These are phyloP conservation scores for Neodiprion fabricii DNA, from an alignment of 1,140 invertebrate genomes.

Conservation along the genomic window DNA sequence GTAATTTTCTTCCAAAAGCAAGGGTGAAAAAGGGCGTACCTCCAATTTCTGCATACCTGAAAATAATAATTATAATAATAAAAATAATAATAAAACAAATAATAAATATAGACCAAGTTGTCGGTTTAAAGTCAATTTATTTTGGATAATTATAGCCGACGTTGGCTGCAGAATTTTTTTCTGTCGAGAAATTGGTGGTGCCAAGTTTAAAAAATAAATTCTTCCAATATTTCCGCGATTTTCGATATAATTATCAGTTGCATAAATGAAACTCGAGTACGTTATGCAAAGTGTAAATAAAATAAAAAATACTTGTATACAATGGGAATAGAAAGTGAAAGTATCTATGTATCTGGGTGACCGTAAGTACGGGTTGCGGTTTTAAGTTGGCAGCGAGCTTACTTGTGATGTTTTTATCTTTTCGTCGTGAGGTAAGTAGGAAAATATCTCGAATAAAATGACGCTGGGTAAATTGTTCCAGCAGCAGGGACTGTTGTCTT, in stretches of 20 bases:
- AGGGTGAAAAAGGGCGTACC: slow-evolving; percentile 68
- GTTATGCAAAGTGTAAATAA: too few species aligned
- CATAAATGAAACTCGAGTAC: too few species aligned
- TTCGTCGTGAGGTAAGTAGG: slow-evolving; percentile 65
- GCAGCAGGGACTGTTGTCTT: slow-evolving; percentile 42
- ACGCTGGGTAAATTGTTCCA: slow-evolving; percentile 69
- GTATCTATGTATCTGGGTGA: background rate
- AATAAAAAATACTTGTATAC: background rate
- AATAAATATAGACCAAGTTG: background rate
- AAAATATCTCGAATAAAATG: slow-evolving; percentile 69
- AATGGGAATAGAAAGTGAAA: slow-evolving; percentile 18
- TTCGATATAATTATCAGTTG: background rate
- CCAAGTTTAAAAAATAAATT: background rate
- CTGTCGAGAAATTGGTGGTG: background rate
- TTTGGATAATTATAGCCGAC: background rate
- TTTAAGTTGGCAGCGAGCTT: slow-evolving; percentile 16
- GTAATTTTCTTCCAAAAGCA: slow-evolving; percentile 65
- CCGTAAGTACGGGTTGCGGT: background rate
- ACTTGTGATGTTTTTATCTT: slow-evolving; percentile 66
- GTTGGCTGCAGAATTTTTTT: too few species aligned
- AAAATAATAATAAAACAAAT: background rate
- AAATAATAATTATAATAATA: background rate
- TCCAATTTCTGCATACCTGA: slow-evolving; percentile 68
- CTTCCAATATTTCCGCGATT: background rate
- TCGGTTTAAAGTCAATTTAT: too few species aligned